Evolutionary conservation across 2,113 vertebrate genomes (phyloP).

Genomic region (Podarcis cretensis): DNA sequence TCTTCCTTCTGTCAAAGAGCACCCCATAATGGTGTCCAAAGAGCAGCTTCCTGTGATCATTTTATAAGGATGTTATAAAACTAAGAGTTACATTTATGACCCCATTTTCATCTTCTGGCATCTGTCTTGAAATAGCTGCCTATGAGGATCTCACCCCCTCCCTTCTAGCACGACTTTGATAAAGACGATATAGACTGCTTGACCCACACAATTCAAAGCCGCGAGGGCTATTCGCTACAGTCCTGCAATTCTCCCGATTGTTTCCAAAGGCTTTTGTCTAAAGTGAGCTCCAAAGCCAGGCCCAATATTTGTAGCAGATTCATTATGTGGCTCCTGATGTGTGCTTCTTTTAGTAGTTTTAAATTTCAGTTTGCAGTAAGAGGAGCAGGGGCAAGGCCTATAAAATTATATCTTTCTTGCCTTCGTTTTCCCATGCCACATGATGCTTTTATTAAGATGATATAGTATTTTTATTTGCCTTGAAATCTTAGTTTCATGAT

Average conservation of each 20-base stretch:
- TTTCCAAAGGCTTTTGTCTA: constrained; percentile 62
- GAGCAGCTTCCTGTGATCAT: constrained; percentile 65
- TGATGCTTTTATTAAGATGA: constrained; percentile 81
- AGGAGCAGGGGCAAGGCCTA: constrained; percentile 59
- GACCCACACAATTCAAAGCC: constrained; percentile 67
- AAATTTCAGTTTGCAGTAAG: constrained; percentile 72
- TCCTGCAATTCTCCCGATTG: constrained; percentile 60
- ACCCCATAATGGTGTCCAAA: constrained; percentile 57
- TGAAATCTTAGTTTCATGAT: constrained; percentile 79
- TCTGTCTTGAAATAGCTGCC: constrained; percentile 66
- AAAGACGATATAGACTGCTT: constrained; percentile 59
- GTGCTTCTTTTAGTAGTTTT: constrained; percentile 71
- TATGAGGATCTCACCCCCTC: constrained; percentile 57
- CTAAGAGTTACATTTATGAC: constrained; percentile 65
- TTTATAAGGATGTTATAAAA: constrained; percentile 66
- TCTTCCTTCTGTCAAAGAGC: constrained; percentile 23
- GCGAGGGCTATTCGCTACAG: constrained; percentile 59
- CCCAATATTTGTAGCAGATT: constrained; percentile 63
- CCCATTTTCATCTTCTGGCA: constrained; percentile 70
- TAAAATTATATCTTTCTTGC: constrained; percentile 72
- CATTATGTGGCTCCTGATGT: constrained; percentile 65
- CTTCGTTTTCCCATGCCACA: constrained; percentile 71
- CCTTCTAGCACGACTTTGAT: constrained; percentile 62
- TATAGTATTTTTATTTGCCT: constrained; percentile 79
- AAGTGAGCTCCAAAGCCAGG: constrained; percentile 58